phyloP scores from a whole-genome alignment of 2,113 vertebrate genomes.

The Oxygymnocypris stewartii region DNA sequence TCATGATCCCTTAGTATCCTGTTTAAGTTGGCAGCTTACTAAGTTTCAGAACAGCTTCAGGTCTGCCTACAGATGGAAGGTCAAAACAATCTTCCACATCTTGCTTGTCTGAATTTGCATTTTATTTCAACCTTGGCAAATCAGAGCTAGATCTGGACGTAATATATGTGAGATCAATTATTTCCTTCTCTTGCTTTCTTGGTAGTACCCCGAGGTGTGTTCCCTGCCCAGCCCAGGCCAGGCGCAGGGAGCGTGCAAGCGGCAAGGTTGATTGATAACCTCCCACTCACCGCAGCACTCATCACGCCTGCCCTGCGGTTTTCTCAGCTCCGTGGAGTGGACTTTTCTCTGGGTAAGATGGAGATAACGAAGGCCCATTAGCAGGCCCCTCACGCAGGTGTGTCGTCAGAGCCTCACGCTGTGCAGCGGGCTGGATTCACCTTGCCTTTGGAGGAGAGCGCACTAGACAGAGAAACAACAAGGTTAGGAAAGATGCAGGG shows the following conservation, averaged over 20 bases:
- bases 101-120: neutral
- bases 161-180: slow-evolving; percentile 33
- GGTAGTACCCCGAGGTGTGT: neutral
- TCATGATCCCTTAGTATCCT: neutral
- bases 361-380: slow-evolving; percentile 36
- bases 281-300: slow-evolving; percentile 9
- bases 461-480: slow-evolving; percentile 36
- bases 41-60: neutral
- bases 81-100: neutral
- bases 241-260: neutral
- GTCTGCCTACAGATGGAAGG: neutral
- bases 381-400: slow-evolving; percentile 36
- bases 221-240: neutral
- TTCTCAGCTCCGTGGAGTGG: slow-evolving; percentile 16
- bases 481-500: slow-evolving; percentile 14
- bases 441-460: slow-evolving; percentile 32
- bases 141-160: neutral
- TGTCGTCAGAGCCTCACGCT: slow-evolving; percentile 35
- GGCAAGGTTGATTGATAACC: slow-evolving; percentile 32
- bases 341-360: slow-evolving; percentile 31
- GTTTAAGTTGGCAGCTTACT: neutral
- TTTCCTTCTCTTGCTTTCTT: neutral
- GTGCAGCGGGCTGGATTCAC: slow-evolving; percentile 16
- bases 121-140: slow-evolving; percentile 24
- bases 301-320: neutral